These are phyloP conservation scores for Benthosema pterotum DNA, from an alignment of 2,797 vertebrate species.

Conservation along the genomic window DNA sequence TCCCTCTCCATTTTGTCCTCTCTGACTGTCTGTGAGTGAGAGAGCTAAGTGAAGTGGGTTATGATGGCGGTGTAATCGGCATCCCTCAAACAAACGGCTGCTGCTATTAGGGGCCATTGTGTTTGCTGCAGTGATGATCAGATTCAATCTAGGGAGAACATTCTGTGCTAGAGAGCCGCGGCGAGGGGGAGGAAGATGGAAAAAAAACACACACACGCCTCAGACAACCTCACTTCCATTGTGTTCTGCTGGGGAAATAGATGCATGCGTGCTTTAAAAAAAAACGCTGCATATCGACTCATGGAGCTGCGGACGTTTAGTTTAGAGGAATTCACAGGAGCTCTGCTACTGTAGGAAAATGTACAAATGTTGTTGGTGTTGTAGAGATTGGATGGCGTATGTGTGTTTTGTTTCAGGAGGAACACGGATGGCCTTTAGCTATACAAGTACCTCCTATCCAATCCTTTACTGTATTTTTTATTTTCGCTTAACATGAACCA, in stretches of 20 bases:
- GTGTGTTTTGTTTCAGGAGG: conserved; percentile 50
- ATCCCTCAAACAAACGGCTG: conserved; percentile 80
- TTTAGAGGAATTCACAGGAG: conserved; percentile 51
- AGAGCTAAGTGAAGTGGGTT: conserved; percentile 78
- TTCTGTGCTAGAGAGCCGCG: conserved; percentile 67
- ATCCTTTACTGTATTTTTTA: no score
- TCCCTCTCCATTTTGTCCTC: conserved; percentile 62
- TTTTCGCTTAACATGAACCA: no score
- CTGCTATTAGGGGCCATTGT: conserved; percentile 81
- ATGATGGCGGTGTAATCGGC: conserved; percentile 81
- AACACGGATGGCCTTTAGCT: not conserved
- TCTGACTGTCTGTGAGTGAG: conserved; percentile 71
- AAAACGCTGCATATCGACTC: conserved; percentile 64
- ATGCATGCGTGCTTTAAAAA: conserved; percentile 59
- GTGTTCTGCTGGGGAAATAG: conserved; percentile 49
- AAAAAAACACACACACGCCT: conserved; percentile 63
- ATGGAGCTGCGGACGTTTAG: conserved; percentile 51
- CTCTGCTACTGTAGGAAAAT: conserved; percentile 38
- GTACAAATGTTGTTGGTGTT: conserved; percentile 28
- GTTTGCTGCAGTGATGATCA: conserved; percentile 80
- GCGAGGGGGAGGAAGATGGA: conserved; percentile 46
- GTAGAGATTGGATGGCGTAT: conserved; percentile 49
- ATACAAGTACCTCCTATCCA: no score
- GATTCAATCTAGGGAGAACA: conserved; percentile 77
- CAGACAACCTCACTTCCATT: conserved; percentile 49